phyloP scores from a whole-genome alignment of 2,888 invertebrate genomes.

The Arenicola marina region DNA sequence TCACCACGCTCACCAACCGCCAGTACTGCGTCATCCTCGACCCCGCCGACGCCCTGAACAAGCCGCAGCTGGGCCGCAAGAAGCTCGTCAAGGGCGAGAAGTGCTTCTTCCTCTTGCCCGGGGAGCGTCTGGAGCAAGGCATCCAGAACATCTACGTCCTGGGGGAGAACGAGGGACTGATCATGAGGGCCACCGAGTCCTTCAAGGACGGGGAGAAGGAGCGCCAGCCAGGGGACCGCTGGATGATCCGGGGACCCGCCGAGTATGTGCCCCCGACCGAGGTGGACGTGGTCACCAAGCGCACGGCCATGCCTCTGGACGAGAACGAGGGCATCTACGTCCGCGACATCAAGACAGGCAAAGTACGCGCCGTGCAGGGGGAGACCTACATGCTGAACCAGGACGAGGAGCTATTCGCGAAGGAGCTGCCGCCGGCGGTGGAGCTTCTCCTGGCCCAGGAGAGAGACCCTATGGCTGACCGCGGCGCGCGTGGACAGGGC shows the following conservation, averaged over 20 bases:
- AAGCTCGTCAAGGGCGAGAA: conserved; percentile 64
- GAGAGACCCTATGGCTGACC: conserved; percentile 63
- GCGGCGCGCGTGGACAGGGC: conserved; percentile 36
- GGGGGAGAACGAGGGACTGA: conserved; percentile 64
- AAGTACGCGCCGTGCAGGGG: conserved; percentile 62
- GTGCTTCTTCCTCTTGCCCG: conserved; percentile 64
- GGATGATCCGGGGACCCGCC: conserved; percentile 64
- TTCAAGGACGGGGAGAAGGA: conserved; percentile 54
- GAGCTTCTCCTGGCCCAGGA: conserved; percentile 51
- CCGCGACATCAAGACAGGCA: conserved; percentile 62
- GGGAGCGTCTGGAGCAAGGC: conserved; percentile 63
- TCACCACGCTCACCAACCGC: conserved; percentile 63
- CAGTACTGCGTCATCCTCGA: conserved; percentile 64
- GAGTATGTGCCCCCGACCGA: conserved; percentile 65
- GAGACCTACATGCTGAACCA: conserved; percentile 65
- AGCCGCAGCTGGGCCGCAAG: conserved; percentile 63
- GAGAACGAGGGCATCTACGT: conserved; percentile 66
- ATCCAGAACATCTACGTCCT: conserved; percentile 63
- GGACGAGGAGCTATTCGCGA: conserved; percentile 61
- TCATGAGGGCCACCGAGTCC: conserved; percentile 61
- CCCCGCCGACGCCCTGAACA: conserved; percentile 57
- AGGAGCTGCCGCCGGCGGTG: conserved; percentile 60
- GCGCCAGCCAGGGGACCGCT: conserved; percentile 63
- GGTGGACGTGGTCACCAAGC: conserved; percentile 62
- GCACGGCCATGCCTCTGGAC: conserved; percentile 63